Evolutionary conservation across 2,113 vertebrate species (phyloP).

Genomic region (Piaya cayana): DNA sequence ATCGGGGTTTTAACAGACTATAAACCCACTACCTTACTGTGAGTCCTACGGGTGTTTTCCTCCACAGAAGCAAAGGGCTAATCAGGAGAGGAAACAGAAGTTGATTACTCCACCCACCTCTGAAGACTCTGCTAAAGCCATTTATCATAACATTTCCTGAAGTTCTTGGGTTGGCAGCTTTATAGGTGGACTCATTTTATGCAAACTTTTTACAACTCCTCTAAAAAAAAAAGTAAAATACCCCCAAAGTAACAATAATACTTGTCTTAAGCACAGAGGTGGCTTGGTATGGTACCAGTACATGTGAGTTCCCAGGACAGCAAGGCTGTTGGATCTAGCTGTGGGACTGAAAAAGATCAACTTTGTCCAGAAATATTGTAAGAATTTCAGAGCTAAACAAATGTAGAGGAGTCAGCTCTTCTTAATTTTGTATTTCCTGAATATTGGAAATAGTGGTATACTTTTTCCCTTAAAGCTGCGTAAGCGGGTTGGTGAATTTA

Average conservation of each 20-base stretch:
- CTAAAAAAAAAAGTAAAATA: background rate
- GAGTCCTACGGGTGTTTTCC: background rate
- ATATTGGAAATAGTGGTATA: background rate
- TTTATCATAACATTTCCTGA: background rate
- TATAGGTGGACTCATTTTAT: background rate
- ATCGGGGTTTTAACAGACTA: background rate
- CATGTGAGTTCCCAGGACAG: background rate
- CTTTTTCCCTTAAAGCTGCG: background rate
- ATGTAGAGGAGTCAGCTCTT: background rate
- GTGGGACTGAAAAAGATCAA: background rate
- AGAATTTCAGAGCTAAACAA: background rate
- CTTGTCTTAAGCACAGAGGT: background rate
- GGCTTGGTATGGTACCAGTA: background rate
- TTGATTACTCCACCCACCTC: slow-evolving; percentile 26
- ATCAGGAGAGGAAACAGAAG: slow-evolving; percentile 45
- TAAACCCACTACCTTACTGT: background rate
- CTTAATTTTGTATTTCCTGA: background rate
- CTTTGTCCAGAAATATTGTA: background rate
- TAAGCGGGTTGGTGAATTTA: background rate
- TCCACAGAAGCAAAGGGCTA: background rate
- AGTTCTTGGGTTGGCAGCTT: background rate
- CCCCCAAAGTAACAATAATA: background rate
- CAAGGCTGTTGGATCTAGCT: background rate
- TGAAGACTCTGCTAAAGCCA: background rate
- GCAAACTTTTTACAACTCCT: background rate